These are phyloP conservation scores for Penaeus indicus DNA, from an alignment of 1,140 invertebrate genomes.

Conservation along the genomic window DNA sequence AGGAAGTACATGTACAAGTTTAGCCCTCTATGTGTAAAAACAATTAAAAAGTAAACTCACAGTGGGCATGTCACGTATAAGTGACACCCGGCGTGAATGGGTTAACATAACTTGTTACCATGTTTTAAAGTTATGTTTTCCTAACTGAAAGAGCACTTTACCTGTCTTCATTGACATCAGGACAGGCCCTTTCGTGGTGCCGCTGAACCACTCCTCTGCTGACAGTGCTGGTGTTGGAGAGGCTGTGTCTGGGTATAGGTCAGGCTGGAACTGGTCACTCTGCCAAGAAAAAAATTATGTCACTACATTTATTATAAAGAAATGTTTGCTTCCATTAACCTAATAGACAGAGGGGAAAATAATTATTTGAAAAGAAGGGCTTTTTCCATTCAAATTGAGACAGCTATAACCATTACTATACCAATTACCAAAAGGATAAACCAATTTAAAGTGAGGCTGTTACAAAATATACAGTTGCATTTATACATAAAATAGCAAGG, in stretches of 20 bases:
- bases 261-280: conserved; percentile 86
- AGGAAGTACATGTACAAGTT: no score
- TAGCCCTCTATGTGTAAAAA: no score
- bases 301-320: neutral
- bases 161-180: conserved; percentile 88
- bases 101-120: conserved; percentile 67
- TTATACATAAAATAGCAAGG: no score
- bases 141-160: conserved; percentile 67
- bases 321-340: no score
- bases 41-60: no score
- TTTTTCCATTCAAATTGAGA: no score
- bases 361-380: no score
- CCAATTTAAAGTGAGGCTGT: no score
- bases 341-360: no score
- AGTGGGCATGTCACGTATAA: conserved; percentile 73
- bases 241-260: conserved; percentile 93
- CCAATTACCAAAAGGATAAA: no score
- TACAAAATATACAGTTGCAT: no score
- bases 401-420: no score
- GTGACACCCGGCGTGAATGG: conserved; percentile 76
- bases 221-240: conserved; percentile 84
- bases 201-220: conserved; percentile 90
- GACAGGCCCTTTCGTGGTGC: conserved; percentile 84
- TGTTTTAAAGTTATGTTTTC: neutral
- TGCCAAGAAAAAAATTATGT: conserved; percentile 68